Base-by-base conservation (phyloP, 1,140 invertebrate species). In the Euwallacea similis region DNA sequence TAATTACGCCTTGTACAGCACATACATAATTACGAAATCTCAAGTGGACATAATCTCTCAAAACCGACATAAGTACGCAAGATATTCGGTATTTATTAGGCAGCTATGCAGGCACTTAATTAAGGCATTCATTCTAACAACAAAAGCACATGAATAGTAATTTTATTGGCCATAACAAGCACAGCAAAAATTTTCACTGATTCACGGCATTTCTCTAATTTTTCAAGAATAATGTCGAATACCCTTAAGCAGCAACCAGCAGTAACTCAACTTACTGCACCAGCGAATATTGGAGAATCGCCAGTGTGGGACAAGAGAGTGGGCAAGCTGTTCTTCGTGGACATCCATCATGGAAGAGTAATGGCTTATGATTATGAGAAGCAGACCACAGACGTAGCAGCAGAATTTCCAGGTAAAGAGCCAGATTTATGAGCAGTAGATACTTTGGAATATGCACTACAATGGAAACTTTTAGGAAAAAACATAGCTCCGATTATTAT, bases 291-390 rank as follows among this genome's bases (percentile, higher is more conserved):
- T 69, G 84, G 81, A 10, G 88, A 91, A 81, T 89, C 83, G 56
- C 91, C 87, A 44, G 86, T 89, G 75, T 93, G 91, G 91, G 88
- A 91, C 78, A 79, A 79, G 16, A 79, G 81, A 13, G 82, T 81
- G 0, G 84, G 90, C 73, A 82, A 84, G n/a, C 82, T 93, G 0
- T 89, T 88, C 74, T 91, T 86, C 76, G 89, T 91, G 2, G 90
- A 92, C 76, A 87, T 92, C 61, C 77, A 84, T 53, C 80, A 79
- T 2, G 84, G 86, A 10, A 83, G 82, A 64, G 80, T 92, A 1
- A 81, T 87, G 56, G 83, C 85, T 70, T 87, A 87, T 71, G 81
- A 90, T 73, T 84, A 84, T 33, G 77, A 78, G 1, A 86, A 81
- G 83, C 71, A 79, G 83, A 69, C 76, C 83, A 3, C 84, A 83